Conservation (phyloP, 2,113 vertebrate species). For the Elgaria multicarinata region DNA sequence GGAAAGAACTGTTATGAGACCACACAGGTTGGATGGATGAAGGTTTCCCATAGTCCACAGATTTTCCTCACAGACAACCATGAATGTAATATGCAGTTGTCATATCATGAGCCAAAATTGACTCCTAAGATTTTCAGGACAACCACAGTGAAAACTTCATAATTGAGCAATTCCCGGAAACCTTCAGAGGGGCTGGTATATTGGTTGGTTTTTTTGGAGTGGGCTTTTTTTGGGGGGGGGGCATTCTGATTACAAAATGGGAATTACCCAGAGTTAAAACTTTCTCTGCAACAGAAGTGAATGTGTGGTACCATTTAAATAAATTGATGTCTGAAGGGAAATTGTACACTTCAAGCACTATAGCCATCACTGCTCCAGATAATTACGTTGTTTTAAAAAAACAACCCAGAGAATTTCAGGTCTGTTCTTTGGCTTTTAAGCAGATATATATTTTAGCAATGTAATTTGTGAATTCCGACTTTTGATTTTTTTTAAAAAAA, state of each 20-base stretch:
- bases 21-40: background rate
- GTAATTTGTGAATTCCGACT: conserved; percentile 50
- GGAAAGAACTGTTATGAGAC: background rate
- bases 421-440: conserved; percentile 42
- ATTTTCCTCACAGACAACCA: background rate
- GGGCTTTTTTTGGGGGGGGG: background rate
- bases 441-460: conserved; percentile 24
- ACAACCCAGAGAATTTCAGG: conserved; percentile 22
- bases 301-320: background rate
- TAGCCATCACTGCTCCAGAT: conserved; percentile 40
- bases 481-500: conserved; percentile 34
- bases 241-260: background rate
- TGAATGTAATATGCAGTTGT: background rate
- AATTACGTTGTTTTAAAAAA: conserved; percentile 58
- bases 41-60: background rate
- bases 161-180: conserved; percentile 5
- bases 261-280: no score
- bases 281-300: background rate
- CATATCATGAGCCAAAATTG: background rate
- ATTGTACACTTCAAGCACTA: conserved; percentile 10
- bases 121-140: background rate
- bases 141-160: background rate
- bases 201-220: background rate
- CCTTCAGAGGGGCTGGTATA: conserved; percentile 21
- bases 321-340: background rate